Evolutionary conservation across 1,140 invertebrate genomes (phyloP).

Genomic region (Cherax quadricarinatus): DNA sequence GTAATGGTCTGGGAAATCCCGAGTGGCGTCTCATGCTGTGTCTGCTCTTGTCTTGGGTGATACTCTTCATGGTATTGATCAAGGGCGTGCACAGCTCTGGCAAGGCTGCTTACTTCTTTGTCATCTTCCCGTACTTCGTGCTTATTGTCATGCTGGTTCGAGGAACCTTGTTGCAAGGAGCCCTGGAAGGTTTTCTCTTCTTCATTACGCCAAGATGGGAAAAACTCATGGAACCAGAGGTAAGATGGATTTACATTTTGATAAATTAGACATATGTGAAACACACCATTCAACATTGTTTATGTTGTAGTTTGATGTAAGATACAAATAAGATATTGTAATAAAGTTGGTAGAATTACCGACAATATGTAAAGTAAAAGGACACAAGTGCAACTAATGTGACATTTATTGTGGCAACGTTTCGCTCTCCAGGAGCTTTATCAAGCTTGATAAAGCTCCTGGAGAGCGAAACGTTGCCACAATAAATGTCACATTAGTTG

Average conservation of each 20-base stretch:
- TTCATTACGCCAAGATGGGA: slow-evolving; percentile 86
- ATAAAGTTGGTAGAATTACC: no score
- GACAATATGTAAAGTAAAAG: no score
- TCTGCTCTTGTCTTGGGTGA: slow-evolving; percentile 86
- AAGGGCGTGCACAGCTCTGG: slow-evolving; percentile 92
- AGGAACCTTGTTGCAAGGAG: slow-evolving; percentile 86
- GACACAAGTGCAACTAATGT: no score
- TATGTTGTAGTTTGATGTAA: no score
- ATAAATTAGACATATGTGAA: no score
- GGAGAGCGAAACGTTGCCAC: no score
- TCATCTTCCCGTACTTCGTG: slow-evolving; percentile 90
- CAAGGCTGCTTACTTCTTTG: slow-evolving; percentile 86
- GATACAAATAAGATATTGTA: no score
- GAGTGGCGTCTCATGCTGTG: slow-evolving; percentile 83
- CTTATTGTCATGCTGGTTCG: slow-evolving; percentile 86
- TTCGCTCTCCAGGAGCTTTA: no score
- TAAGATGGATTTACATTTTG: slow-evolving; percentile 74
- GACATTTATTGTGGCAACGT: no score
- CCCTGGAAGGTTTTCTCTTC: slow-evolving; percentile 85
- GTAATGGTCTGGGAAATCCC: slow-evolving; percentile 77
- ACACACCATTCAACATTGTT: no score
- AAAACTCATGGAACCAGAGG: slow-evolving; percentile 82
- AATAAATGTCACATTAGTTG: no score
- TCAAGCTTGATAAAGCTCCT: no score
- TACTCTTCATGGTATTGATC: slow-evolving; percentile 86